Evolutionary conservation across 2,888 invertebrate species (phyloP), one percentile per base, ranked within the genome.

Genomic region (Noctua pronuba): DNA sequence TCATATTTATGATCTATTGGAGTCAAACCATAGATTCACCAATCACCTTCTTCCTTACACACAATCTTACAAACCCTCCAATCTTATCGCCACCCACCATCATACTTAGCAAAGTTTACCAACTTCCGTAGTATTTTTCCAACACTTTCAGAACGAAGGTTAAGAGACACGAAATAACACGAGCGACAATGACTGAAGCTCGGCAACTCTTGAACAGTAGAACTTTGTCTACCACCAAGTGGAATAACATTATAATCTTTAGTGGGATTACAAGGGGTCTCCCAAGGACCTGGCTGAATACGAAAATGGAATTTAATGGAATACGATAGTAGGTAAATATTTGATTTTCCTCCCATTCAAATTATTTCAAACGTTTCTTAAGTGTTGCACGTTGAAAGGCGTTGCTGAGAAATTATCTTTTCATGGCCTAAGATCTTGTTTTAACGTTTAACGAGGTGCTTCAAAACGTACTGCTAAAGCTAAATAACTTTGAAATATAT

Each of bases 201-300:
- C 73, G 75, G 73, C 44, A 74, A 77, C 79, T 76, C 85, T 79
- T 75, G 69, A 86, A 77, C 79, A 76, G 77, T 81, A 73, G 69
- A 86, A 87, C 79, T 85, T 82, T 71, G 79, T 67, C 82, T 79
- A 73, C 73, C 84, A 64, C 79, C 68, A 67, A 88, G 84, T 84
- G 83, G 86, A 90, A 92, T 91, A 90, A 87, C 88, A 90, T 88
- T 91, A 91, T 91, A 91, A 92, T 92, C 92, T 91, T 91, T 88
- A 90, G 90, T 87, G 85, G 90, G 87, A 90, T 90, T 89, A 90
- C 88, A 87, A 87, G 83, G 86, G 89, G 86, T 81, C 86, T 79
- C 83, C 81, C 87, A 88, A 88, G 88, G 79, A 88, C 85, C 80
- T 87, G 78, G 76, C 84, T 88, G 89, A 91, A 91, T 91, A 87